Base-by-base conservation (phyloP, 2,113 vertebrate species). In the Eublepharis macularius region DNA sequence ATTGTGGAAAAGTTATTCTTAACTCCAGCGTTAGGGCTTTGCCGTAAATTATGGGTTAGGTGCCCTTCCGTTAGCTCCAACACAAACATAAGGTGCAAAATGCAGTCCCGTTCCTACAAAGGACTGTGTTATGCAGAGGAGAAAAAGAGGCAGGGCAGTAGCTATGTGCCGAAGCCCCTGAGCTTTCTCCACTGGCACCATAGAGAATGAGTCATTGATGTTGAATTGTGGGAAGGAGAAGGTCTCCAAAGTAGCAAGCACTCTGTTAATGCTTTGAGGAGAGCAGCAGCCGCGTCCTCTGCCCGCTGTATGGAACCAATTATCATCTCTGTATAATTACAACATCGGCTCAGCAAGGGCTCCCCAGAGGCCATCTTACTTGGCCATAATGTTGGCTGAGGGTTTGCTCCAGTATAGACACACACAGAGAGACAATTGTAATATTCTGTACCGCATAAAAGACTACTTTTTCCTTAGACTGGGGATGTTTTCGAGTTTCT, bases 31-130 rank as follows among this genome's bases (percentile, higher is more conserved):
- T 83, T 74, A 84, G 36, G 86, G 86, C 41, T 84, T 51, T 72
- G 86, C 60, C 81, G 87, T 88, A 90, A 92, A 88, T 90, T 87
- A 88, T 34, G 36, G 76, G 70, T 89, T 87, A 88, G 88, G 77
- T 90, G 49, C 80, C 63, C 65, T 88, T 90, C 69, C 69, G 57
- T 82, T 57, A 84, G 77, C 89, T 94, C 92, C 91, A 94, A 89
- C 21, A 77, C 49, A 94, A 95, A 94, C 86, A 92, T 2, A 45
- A 88, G 39, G n/a, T 86, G 72, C 85, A 94, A 92, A 73, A 60
- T 26, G 3, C 49, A 57, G 43, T 6, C 49, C 49, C 26, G 26
- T 73, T 63, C 41, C 77, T 63, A 79, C 54, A n/a, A 80, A 49
- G 51, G 51, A 77, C 32, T 80, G 65, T 54, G 47, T 88, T 82